phyloP scores from a whole-genome alignment of 2,888 invertebrate genomes.

The Erannis defoliaria region DNA sequence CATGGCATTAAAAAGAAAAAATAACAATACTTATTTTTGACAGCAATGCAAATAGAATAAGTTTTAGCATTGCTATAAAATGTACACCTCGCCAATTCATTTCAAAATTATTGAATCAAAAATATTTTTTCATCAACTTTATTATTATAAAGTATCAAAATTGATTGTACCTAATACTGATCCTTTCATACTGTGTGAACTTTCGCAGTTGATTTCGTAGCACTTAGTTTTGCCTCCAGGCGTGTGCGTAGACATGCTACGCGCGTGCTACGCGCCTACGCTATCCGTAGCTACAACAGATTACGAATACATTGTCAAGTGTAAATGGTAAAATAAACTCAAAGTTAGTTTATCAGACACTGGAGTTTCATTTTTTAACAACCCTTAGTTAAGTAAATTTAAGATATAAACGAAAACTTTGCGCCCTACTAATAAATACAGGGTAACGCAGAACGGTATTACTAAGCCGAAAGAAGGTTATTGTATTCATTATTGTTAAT shows the following conservation, averaged over 20 bases:
- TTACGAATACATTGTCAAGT: slow-evolving; percentile 87
- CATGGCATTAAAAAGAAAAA: no score
- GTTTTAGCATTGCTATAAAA: neutral
- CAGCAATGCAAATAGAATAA: neutral
- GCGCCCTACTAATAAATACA: neutral
- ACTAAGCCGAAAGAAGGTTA: no score
- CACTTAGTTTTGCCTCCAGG: slow-evolving; percentile 68
- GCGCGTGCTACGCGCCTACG: slow-evolving; percentile 81
- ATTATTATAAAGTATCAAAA: slow-evolving; percentile 13
- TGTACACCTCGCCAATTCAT: neutral
- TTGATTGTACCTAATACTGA: slow-evolving; percentile 46
- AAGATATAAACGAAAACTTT: neutral
- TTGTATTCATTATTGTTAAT: no score
- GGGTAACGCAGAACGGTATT: no score
- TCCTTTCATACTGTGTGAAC: slow-evolving; percentile 44
- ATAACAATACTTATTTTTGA: neutral
- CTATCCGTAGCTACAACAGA: slow-evolving; percentile 84
- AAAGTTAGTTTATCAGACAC: slow-evolving; percentile 87
- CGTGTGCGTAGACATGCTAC: slow-evolving; percentile 73
- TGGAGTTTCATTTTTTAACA: slow-evolving; percentile 75
- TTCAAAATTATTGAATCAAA: slow-evolving; percentile 11
- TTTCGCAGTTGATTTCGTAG: slow-evolving; percentile 59
- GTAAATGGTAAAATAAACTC: slow-evolving; percentile 88
- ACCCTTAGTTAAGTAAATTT: slow-evolving; percentile 31
- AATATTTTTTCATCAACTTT: neutral